Evolutionary conservation across 2,888 invertebrate genomes (phyloP), one percentile per base, ranked within the genome.

Genomic region (Liodrosophila aerea): DNA sequence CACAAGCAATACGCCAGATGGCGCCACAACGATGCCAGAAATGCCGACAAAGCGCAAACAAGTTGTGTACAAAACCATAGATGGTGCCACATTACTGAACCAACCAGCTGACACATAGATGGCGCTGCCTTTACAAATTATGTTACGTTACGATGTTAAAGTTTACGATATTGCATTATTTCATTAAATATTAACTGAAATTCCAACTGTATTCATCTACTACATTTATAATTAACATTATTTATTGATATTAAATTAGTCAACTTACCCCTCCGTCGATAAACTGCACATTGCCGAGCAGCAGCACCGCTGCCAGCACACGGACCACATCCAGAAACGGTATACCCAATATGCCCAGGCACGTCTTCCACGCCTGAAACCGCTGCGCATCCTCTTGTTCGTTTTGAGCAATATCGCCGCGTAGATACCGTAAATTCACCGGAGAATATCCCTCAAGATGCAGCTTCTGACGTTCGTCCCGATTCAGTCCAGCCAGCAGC

Each of bases 271-370:
- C 93, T 1, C 95, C 94, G 89, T 97, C 97, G 46, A 94, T 92
- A 90, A 97, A 98, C 88, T 95, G 94, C 73, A 98, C 95, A 91
- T 98, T 98, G 58, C 98, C 98, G 62, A 98, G 92, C 61, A 98
- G 92, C 72, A 98, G 91, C 51, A 98, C 96, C 2, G 97, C 97
- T 9, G 97, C 95, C 75, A 98, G 91, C 13, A 98, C 97, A 74
- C 98, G 92, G 52, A 98, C 95, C 41, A 98, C 97, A 90, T 98
- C 98, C 89, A 97, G 91, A 90, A 97, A 97, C 1, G 98, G 98
- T 77, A 98, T 98, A 31, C 98, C 98, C 50, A 98, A 92, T 46
- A 96, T 95, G 52, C 96, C 96, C 59, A 97, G 92, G 86, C 96
- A 95, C 18, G 96, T 94, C 91, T 97, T 97, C 98, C 98, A 98